Evolutionary conservation across 2,888 invertebrate species (phyloP).

Genomic region (Seira ritae): DNA sequence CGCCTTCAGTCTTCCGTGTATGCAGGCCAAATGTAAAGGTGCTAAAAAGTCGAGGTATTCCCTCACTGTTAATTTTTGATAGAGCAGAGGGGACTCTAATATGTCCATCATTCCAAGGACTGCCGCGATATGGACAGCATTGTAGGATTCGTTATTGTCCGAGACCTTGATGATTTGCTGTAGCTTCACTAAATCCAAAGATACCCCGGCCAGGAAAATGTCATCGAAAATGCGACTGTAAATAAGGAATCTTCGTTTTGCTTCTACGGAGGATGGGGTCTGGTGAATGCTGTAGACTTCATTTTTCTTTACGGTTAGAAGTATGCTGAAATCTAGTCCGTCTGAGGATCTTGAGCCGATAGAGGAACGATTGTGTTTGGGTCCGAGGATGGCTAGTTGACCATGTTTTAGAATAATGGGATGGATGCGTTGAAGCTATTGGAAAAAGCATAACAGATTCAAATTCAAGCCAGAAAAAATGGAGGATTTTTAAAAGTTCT

Average conservation of each 20-base stretch:
- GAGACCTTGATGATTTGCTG: conserved; percentile 59
- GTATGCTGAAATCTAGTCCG: too few relatives aligned
- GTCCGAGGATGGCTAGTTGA: too few relatives aligned
- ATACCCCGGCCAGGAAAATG: conserved; percentile 53
- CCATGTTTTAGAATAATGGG: too few relatives aligned
- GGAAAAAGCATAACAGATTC: too few relatives aligned
- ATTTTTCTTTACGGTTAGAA: too few relatives aligned
- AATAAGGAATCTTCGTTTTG: conserved; percentile 53
- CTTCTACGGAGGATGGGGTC: conserved; percentile 54
- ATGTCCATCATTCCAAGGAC: conserved; percentile 54
- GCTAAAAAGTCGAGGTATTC: conserved; percentile 57
- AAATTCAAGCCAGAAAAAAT: too few relatives aligned
- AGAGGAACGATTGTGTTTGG: too few relatives aligned
- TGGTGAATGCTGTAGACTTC: conserved; percentile 65
- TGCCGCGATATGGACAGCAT: conserved; percentile 66
- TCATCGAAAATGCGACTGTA: conserved; percentile 64
- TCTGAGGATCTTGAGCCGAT: too few relatives aligned
- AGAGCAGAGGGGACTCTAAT: conserved; percentile 46
- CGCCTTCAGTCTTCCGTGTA: conserved; percentile 32
- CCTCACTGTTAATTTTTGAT: conserved; percentile 55
- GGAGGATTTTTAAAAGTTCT: too few relatives aligned
- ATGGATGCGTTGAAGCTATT: too few relatives aligned
- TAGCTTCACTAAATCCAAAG: conserved; percentile 47
- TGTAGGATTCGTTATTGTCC: conserved; percentile 60
- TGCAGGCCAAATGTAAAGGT: conserved; percentile 68